Percentiles rank a stretch among this genome's conserved stretches.
Evolutionary conservation across 1,140 invertebrate genomes (phyloP).

Genomic region (Drusus annulatus): DNA sequence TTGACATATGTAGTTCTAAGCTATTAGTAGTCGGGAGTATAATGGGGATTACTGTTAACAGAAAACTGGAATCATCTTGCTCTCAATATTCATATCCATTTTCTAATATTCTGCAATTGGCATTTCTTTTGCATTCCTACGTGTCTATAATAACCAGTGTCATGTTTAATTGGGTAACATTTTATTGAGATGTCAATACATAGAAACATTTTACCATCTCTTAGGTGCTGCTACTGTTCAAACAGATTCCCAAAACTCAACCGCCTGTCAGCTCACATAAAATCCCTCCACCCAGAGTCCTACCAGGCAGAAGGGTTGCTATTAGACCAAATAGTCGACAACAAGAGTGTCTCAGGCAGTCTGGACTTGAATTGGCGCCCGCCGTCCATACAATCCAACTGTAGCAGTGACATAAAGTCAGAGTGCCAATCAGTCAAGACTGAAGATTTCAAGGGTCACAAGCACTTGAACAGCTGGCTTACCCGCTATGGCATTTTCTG

Average conservation of each 20-base stretch:
- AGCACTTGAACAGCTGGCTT: constrained; percentile 17
- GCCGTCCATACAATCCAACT: neutral
- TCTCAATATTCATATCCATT: too few species aligned
- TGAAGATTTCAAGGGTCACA: neutral
- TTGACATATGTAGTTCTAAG: too few species aligned
- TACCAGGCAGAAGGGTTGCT: neutral
- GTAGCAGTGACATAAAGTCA: neutral
- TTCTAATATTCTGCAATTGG: too few species aligned
- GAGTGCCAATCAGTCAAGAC: neutral
- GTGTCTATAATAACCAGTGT: too few species aligned
- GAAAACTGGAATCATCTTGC: too few species aligned
- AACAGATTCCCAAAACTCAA: constrained; percentile 22
- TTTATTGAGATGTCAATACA: too few species aligned
- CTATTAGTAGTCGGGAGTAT: too few species aligned
- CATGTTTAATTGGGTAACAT: too few species aligned
- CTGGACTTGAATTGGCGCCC: neutral
- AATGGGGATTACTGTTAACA: too few species aligned
- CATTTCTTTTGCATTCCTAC: neutral
- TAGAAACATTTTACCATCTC: neutral
- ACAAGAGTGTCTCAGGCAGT: neutral
- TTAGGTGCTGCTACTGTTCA: constrained; percentile 31
- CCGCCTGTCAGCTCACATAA: constrained; percentile 10
- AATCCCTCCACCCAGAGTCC: constrained; percentile 16
- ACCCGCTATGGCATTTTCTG: constrained; percentile 30
- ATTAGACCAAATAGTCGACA: neutral